These are phyloP conservation scores for Tetranychus piercei DNA, from an alignment of 2,888 invertebrate genomes.

Conservation along the genomic window DNA sequence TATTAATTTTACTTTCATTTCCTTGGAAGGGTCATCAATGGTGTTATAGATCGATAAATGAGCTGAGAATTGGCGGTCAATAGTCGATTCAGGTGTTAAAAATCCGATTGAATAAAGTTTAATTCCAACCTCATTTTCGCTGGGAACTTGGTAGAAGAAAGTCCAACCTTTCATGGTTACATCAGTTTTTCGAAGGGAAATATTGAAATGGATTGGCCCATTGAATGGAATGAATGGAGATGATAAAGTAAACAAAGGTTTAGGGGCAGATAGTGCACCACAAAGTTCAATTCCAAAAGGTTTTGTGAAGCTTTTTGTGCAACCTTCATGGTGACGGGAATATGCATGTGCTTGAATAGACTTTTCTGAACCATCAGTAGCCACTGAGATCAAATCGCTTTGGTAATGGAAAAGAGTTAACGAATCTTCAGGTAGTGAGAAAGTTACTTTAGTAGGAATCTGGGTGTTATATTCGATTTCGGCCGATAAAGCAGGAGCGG, in stretches of 20 bases:
- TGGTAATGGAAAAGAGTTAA: conserved; percentile 7
- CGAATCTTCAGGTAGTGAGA: conserved; percentile 13
- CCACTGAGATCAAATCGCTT: background rate
- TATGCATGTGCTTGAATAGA: background rate
- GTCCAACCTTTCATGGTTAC: background rate
- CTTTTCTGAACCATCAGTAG: background rate
- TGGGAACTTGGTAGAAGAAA: background rate
- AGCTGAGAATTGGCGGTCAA: background rate
- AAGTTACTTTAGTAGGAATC: conserved; percentile 7
- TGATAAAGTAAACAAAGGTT: background rate
- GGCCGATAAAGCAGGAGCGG: conserved; percentile 12
- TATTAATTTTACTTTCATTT: background rate
- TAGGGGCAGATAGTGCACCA: background rate
- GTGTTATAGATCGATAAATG: background rate
- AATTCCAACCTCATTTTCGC: background rate
- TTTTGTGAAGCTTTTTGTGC: background rate
- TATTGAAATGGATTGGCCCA: background rate
- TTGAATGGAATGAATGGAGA: conserved; percentile 6
- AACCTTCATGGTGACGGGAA: background rate
- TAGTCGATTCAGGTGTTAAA: background rate
- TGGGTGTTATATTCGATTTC: background rate
- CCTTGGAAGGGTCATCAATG: background rate
- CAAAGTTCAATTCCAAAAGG: background rate
- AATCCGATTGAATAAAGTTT: background rate
- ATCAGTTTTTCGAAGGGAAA: background rate